phyloP scores from a whole-genome alignment of 1,140 invertebrate species.

The Leptoteleia sp. region DNA sequence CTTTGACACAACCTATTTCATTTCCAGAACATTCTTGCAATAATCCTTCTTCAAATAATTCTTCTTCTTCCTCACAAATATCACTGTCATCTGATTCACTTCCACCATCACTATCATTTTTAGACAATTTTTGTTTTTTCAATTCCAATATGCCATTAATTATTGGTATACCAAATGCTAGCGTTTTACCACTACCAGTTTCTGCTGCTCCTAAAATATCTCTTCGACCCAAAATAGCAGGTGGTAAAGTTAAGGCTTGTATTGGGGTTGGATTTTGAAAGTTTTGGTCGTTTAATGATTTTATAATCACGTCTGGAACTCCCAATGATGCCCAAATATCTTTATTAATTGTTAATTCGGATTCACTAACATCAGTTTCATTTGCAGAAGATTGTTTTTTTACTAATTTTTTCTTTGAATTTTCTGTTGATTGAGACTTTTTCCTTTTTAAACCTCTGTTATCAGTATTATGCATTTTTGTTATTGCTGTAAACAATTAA shows the following conservation, averaged over 20 bases:
- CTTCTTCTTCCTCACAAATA: conserved; percentile 68
- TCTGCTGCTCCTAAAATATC: conserved; percentile 98
- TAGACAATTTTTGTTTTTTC: conserved; percentile 70
- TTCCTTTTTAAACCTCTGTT: no score
- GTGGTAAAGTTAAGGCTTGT: conserved; percentile 87
- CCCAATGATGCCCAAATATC: no score
- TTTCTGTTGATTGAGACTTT: no score
- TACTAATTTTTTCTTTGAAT: no score
- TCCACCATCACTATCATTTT: conserved; percentile 74
- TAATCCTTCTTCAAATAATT: conserved; percentile 4
- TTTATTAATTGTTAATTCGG: no score
- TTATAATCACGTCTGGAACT: no score
- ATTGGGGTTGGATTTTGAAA: conserved; percentile 93
- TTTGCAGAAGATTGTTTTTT: no score
- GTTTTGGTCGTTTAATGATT: conserved; percentile 87
- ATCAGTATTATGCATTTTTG: no score
- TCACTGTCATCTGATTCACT: conserved; percentile 54
- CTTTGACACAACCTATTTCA: conserved; percentile 84
- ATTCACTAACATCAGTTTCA: no score
- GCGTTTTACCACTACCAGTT: conserved; percentile 98
- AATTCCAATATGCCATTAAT: conserved; percentile 90
- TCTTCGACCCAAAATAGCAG: conserved; percentile 91
- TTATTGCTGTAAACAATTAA: no score
- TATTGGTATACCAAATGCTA: conserved; percentile 98
- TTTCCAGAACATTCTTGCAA: conserved; percentile 68